Evolutionary conservation across 2,888 invertebrate genomes (phyloP).

Genomic region (Orthosia gothica): DNA sequence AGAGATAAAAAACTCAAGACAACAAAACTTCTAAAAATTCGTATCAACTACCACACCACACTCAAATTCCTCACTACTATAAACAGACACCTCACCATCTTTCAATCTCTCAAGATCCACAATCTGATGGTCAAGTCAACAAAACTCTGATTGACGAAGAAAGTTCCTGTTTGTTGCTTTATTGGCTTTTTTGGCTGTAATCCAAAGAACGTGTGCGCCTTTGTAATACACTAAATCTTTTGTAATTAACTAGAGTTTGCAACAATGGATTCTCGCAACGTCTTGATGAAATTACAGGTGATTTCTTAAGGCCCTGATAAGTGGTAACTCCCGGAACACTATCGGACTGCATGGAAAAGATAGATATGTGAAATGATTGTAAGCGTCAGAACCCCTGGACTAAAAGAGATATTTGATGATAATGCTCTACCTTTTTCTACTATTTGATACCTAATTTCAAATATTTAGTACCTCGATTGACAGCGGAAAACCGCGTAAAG

Average conservation of each 20-base stretch:
- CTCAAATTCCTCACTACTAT: slow-evolving; percentile 8
- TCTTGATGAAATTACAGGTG: slow-evolving; percentile 56
- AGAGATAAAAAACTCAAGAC: background rate
- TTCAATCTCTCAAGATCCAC: slow-evolving; percentile 22
- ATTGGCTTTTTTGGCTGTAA: slow-evolving; percentile 50
- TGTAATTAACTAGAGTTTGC: slow-evolving; percentile 64
- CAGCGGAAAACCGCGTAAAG: too few species aligned
- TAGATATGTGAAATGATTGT: too few species aligned
- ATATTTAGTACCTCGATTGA: too few species aligned
- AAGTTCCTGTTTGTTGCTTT: slow-evolving; percentile 54
- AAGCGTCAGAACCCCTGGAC: too few species aligned
- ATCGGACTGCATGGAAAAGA: too few species aligned
- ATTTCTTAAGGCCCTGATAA: slow-evolving; percentile 29
- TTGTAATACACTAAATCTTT: slow-evolving; percentile 60
- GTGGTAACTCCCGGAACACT: too few species aligned
- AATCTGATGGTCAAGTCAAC: slow-evolving; percentile 28
- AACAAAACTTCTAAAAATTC: background rate
- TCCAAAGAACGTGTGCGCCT: slow-evolving; percentile 61
- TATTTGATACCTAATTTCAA: too few species aligned
- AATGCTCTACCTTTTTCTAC: too few species aligned
- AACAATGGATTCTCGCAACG: slow-evolving; percentile 56
- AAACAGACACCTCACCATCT: background rate
- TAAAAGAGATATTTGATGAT: too few species aligned
- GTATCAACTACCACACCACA: background rate
- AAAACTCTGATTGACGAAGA: slow-evolving; percentile 51